Percentiles rank a stretch among this genome's conserved stretches.
Evolutionary conservation across 2,888 invertebrate species (phyloP).

Genomic region (Amphimallon solstitiale): DNA sequence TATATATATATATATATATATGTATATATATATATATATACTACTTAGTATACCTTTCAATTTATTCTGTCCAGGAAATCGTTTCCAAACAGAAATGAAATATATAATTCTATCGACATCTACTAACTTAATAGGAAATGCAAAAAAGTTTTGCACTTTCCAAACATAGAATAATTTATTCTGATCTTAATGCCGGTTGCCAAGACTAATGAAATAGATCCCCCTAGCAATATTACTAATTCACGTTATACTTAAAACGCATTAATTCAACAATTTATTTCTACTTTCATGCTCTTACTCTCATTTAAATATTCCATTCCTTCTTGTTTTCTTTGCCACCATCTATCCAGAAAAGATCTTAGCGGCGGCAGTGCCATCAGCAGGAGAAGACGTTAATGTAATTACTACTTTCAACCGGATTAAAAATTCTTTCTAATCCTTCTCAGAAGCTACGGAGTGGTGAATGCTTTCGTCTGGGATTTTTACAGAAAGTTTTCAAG

Average conservation of each 20-base stretch:
- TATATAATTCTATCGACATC: no score
- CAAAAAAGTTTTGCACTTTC: neutral
- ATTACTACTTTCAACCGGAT: slow-evolving; percentile 39
- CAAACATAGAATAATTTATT: neutral
- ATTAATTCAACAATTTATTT: slow-evolving; percentile 25
- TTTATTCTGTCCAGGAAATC: no score
- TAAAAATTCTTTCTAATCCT: slow-evolving; percentile 37
- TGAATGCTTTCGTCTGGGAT: neutral
- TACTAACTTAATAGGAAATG: neutral
- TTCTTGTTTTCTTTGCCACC: slow-evolving; percentile 16
- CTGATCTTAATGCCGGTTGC: neutral
- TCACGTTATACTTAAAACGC: slow-evolving; percentile 18
- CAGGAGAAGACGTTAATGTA: slow-evolving; percentile 37
- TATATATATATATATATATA: no score
- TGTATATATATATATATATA: no score
- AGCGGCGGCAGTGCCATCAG: slow-evolving; percentile 10
- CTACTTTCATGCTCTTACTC: slow-evolving; percentile 3
- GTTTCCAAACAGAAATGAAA: no score
- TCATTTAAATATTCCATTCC: slow-evolving; percentile 28
- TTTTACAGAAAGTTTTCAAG: slow-evolving; percentile 6
- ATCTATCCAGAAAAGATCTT: slow-evolving; percentile 19
- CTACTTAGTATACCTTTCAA: no score
- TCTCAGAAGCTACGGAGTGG: neutral
- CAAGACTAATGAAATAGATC: slow-evolving; percentile 12
- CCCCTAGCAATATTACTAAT: slow-evolving; percentile 15